Evolutionary conservation across 2,113 vertebrate genomes (phyloP).

Genomic region (Felis chaus): DNA sequence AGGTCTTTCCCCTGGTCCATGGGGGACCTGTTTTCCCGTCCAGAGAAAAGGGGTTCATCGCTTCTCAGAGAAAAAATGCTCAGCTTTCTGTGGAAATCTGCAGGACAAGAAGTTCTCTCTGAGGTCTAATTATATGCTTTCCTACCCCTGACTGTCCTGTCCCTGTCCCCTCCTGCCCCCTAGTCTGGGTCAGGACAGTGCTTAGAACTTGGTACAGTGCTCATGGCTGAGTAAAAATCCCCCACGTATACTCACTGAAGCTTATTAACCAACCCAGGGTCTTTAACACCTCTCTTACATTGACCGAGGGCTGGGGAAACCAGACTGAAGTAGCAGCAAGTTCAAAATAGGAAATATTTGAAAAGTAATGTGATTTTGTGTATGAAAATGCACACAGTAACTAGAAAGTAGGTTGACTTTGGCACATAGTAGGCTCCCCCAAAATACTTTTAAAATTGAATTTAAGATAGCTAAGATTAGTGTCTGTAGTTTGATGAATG

Average conservation of each 20-base stretch:
- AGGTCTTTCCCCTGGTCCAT: neutral
- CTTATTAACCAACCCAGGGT: neutral
- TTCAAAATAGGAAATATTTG: slow-evolving; percentile 60
- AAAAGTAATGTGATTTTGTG: slow-evolving; percentile 59
- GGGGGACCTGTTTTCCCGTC: neutral
- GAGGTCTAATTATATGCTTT: neutral
- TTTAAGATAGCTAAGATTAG: slow-evolving; percentile 74
- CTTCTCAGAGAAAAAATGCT: neutral
- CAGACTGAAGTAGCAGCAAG: slow-evolving; percentile 11
- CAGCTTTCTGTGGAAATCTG: neutral
- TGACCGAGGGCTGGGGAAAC: neutral
- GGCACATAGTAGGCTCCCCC: slow-evolving; percentile 59
- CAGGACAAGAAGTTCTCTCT: neutral
- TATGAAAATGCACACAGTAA: slow-evolving; percentile 59
- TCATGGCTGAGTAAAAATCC: neutral
- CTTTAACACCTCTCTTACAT: neutral
- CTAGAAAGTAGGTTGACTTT: slow-evolving; percentile 74
- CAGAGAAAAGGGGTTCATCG: neutral
- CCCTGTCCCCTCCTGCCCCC: neutral
- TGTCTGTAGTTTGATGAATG: slow-evolving; percentile 75
- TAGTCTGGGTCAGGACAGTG: neutral
- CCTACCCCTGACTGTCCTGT: neutral
- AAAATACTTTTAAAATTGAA: slow-evolving; percentile 76
- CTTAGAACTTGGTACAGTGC: neutral
- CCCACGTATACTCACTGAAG: neutral